Base-by-base conservation (phyloP, 2,888 invertebrate species). In the Apodemia duryi region DNA sequence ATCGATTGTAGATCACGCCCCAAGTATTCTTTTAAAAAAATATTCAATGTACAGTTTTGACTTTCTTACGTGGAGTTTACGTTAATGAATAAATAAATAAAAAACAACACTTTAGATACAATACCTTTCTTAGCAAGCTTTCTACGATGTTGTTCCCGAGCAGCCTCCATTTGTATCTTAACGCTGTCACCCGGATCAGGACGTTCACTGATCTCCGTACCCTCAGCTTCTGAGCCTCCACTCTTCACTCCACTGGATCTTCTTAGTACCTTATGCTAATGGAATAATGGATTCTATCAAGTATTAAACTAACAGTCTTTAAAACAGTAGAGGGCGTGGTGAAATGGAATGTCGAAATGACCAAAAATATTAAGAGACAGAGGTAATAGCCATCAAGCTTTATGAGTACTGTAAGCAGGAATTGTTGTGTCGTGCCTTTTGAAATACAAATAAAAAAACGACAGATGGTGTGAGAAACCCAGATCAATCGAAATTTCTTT, bases 101-200 rank as follows among this genome's bases (percentile, higher is more conserved):
- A 4, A 2, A 32, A 2, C 32, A 32, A 32, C 4, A 32, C 2
- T 32, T 32, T 32, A 32, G 32, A 32, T 32, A 49, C 28, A 60
- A 21, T 67, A 92, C 92, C 92, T 80, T 92, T 91, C 75, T 91
- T 92, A 2, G 92, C 92, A 1, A 92, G 77, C 3, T 87, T 68
- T 1, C 85, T 68, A 29, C 92, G 65, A 63, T 92, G 92, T 74
- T 85, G 83, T 70, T 92, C 92, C 60, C 92, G 70, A 0, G 90
- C 91, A 0, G 86, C 88, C 71, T 92, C 92, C 92, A 92, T 92
- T 74, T 91, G 88, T 67, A 92, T 77, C 83, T 91, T 92, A 70
- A 91, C 81, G 69, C 78, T 75, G 78, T 89, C 88, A 0, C 85
- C 84, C 32, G 76, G 76, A 68, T 82, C 84, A 62, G 77, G 76